Conservation (phyloP, 2,888 invertebrate species). For the Apotomis turbidana region DNA sequence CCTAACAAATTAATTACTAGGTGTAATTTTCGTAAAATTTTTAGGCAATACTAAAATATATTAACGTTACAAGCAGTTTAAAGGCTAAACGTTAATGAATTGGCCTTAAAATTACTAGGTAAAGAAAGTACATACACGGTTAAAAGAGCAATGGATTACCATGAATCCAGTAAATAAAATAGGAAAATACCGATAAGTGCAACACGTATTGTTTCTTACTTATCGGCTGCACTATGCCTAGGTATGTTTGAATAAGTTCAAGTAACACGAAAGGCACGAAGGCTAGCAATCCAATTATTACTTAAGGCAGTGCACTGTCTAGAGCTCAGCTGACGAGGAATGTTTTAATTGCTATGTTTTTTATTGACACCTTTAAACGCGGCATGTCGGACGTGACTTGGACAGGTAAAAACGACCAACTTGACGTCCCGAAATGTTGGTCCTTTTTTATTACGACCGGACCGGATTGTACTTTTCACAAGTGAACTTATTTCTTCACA, state of each 20-base stretch:
- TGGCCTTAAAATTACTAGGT: neutral
- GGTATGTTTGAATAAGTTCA: neutral
- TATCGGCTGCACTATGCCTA: neutral
- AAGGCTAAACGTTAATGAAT: neutral
- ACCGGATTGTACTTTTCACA: constrained; percentile 36
- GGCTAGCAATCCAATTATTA: constrained; percentile 25
- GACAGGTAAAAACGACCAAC: constrained; percentile 43
- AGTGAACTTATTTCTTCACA: constrained; percentile 23
- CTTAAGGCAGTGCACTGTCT: constrained; percentile 12
- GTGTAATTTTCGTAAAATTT: too few species aligned
- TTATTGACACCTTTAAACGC: constrained; percentile 43
- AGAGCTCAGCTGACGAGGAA: constrained; percentile 26
- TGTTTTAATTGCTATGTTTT: constrained; percentile 42
- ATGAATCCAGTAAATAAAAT: neutral
- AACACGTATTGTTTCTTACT: neutral
- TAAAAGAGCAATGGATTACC: neutral
- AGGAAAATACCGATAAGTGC: neutral
- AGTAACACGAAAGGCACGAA: neutral
- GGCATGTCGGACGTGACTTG: constrained; percentile 31
- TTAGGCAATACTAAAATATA: too few species aligned
- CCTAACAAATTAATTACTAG: too few species aligned
- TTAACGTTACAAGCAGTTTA: too few species aligned
- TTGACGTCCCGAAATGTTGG: constrained; percentile 39
- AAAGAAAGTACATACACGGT: neutral
- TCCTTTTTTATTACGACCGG: constrained; percentile 36